Base-by-base conservation (phyloP, 2,113 vertebrate species). In the Ranitomeya imitator region DNA sequence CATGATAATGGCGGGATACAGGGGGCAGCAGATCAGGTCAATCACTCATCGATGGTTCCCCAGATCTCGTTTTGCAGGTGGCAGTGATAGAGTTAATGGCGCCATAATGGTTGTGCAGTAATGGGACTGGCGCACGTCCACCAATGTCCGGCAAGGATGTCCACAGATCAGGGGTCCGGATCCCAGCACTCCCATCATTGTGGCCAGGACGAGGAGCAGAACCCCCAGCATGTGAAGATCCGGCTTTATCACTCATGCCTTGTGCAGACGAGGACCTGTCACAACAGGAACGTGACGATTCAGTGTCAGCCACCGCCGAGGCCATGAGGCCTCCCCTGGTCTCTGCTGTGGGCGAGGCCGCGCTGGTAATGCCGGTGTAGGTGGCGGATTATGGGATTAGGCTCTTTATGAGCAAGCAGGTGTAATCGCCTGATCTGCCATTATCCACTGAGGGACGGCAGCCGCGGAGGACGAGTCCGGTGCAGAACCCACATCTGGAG, bases 401-500 rank as follows among this genome's bases (percentile, higher is more conserved):
- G 23, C 23, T 55, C 77, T 86, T 77, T 86, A 86, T 86, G 85
- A 86, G 85, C 83, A 86, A 86, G 85, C 85, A 86, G 60, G 85
- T 86, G 85, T 54, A 86, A 78, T 79, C 52, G 19, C 74, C 74
- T 16, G 57, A 86, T 79, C 67, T 79, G 79, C n/a, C 85, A 86
- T 86, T 86, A 86, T 80, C 85, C 77, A 31, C 45, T 69, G 23
- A 61, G 60, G 54, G 85, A 45, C 26, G 1, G 15, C 26, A 54
- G 9, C 69, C 69, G 1, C 21, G n/a, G 65, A 60, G 7, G 1
- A 15, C 10, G 63, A n/a, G 83, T 83, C 69, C 61, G 61, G 37
- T 21, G 12, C 59, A 18, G 14, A 16, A 26, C 52, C 18, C 5
- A 10, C 3, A 6, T 51, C 71, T 74, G 26, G 14, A 16, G 15